Evolutionary conservation across 2,113 vertebrate species (phyloP), one percentile per base, ranked within the genome.

Genomic region (Phalacrocorax carbo): DNA sequence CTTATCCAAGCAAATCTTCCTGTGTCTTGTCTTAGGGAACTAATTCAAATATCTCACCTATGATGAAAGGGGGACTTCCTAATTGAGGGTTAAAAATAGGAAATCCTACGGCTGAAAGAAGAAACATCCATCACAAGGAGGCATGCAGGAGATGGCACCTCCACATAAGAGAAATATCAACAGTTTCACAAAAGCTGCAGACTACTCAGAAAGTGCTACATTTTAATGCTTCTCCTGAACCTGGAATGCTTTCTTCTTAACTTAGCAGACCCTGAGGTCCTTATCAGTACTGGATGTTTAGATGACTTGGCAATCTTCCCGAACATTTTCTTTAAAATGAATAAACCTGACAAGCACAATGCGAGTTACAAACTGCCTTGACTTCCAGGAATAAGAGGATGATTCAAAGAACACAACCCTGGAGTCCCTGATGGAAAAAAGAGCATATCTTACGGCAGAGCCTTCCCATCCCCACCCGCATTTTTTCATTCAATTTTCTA

Each of bases 401-500:
- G 32, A 75, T 91, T 90, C 70, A 68, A 91, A 89, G 86, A 95
- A 91, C 48, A 32, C 54, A 94, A 27, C 58, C 44, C 61, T 60
- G 38, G 15, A 92, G 83, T 44, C 57, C 1, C 23, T 10, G 1
- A 15, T 10, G 61, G 84, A 82, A 94, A 94, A 85, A 92, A 49
- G 13, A 60, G 36, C 3, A 0, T 15, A 68, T 77, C 66, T 88
- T 69, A 87, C 0, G 1, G 82, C 42, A 82, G 62, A 69, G n/a
- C 51, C 66, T 77, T 86, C 64, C 84, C 51, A 86, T 51, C 32
- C 51, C 48, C 75, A 66, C 66, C 29, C 1, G 0, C 46, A 57
- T 90, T 88, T 94, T 94, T 95, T 78, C 75, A 68, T 58, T 52
- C 58, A 8, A 49, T 94, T 94, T 93, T 90, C 71, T 91, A 94